Conservation (phyloP, 2,888 invertebrate genomes). For the Eristalinus sepulchralis region DNA sequence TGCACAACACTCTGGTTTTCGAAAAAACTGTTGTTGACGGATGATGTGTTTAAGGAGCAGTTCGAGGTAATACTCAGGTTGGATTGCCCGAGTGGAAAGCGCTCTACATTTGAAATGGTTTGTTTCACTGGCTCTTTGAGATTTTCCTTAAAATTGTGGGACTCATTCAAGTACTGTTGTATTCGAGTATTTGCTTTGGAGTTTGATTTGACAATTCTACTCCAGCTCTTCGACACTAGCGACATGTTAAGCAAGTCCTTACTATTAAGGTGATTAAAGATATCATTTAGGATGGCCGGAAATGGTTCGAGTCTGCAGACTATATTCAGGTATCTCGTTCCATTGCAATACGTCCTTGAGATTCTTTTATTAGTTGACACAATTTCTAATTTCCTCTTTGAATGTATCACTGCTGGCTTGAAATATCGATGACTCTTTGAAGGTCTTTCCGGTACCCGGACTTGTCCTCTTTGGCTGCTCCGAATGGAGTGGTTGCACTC, state of each 20-base stretch:
- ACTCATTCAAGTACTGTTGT: conserved; percentile 52
- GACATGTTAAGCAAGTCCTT: conserved; percentile 48
- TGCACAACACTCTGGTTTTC: conserved; percentile 59
- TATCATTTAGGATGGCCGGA: conserved; percentile 28
- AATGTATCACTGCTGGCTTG: conserved; percentile 22
- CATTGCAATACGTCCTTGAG: conserved; percentile 26
- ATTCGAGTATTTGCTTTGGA: conserved; percentile 35
- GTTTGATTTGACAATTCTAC: conserved; percentile 50
- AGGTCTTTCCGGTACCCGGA: conserved; percentile 38
- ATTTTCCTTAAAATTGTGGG: conserved; percentile 51
- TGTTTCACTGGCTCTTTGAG: conserved; percentile 16
- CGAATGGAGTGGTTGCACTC: conserved; percentile 11
- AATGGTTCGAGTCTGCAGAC: conserved; percentile 37
- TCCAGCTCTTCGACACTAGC: conserved; percentile 48
- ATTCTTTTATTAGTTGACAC: conserved; percentile 7
- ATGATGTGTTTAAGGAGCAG: not conserved
- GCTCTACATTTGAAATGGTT: not conserved
- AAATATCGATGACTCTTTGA: conserved; percentile 26
- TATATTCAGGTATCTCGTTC: conserved; percentile 43
- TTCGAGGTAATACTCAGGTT: conserved; percentile 26
- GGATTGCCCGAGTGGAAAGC: conserved; percentile 47
- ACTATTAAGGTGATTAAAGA: conserved; percentile 34
- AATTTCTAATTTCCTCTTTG: conserved; percentile 55
- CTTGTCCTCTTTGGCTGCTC: not conserved
- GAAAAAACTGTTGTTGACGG: conserved; percentile 20